Evolutionary conservation across 2,113 vertebrate genomes (phyloP).

Genomic region (Hylia prasina): DNA sequence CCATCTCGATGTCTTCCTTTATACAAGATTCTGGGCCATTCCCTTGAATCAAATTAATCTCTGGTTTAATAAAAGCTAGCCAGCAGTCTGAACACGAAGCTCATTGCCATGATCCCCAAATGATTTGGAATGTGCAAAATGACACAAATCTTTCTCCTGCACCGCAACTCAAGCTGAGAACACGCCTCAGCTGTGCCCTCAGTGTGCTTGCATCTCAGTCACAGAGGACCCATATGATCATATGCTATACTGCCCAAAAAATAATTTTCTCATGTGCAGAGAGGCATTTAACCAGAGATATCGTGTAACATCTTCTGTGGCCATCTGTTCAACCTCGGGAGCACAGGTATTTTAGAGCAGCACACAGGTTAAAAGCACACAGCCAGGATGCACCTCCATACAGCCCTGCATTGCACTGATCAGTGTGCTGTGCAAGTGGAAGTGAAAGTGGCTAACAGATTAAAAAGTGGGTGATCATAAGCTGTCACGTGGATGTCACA

Average conservation of each 20-base stretch:
- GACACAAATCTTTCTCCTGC: not conserved
- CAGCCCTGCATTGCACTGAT: not conserved
- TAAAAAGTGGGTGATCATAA: not conserved
- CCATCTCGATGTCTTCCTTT: not conserved
- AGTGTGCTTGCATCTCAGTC: not conserved
- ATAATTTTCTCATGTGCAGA: not conserved
- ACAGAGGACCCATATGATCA: constrained; percentile 12
- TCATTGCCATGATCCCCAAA: not conserved
- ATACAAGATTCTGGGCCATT: not conserved
- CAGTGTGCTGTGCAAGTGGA: not conserved
- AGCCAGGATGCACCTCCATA: not conserved
- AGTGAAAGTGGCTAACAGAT: not conserved
- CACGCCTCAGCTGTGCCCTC: not conserved
- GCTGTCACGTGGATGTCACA: not conserved
- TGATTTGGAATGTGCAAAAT: not conserved
- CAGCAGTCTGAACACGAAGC: not conserved
- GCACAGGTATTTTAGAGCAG: constrained; percentile 37
- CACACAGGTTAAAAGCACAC: not conserved
- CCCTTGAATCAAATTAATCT: not conserved
- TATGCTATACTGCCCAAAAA: constrained; percentile 28
- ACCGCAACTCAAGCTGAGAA: not conserved
- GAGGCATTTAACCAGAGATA: constrained; percentile 5
- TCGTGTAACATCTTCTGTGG: not conserved
- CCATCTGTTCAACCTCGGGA: constrained; percentile 20
- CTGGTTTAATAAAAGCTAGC: not conserved